Evolutionary conservation across 2,797 vertebrate genomes (phyloP).

Genomic region (Squalus acanthias): DNA sequence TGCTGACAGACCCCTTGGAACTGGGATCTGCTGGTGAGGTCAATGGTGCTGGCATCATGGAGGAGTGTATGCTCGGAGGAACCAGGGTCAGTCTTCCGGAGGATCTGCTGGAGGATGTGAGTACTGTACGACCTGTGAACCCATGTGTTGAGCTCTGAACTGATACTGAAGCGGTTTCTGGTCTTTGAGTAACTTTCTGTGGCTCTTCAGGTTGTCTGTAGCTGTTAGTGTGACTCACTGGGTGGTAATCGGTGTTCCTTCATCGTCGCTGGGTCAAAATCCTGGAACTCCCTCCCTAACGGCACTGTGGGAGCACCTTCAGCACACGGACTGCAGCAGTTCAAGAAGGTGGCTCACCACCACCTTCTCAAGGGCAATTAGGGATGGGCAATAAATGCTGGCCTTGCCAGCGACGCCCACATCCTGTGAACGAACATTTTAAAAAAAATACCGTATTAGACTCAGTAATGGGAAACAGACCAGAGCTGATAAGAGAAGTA

Average conservation of each 20-base stretch:
- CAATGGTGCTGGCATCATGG: slow-evolving; percentile 70
- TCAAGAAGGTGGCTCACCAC: too few relatives aligned
- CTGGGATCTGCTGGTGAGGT: slow-evolving; percentile 67
- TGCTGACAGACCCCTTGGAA: slow-evolving; percentile 82
- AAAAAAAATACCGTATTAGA: too few relatives aligned
- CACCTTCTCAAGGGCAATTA: too few relatives aligned
- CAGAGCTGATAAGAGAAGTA: too few relatives aligned
- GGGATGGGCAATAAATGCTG: too few relatives aligned
- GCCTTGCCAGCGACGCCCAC: too few relatives aligned
- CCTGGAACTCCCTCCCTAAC: too few relatives aligned
- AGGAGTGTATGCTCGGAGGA: slow-evolving; percentile 85
- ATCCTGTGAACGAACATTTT: too few relatives aligned
- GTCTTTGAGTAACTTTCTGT: not conserved
- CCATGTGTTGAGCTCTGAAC: not conserved
- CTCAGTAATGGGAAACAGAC: too few relatives aligned
- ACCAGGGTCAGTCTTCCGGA: slow-evolving; percentile 81
- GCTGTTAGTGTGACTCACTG: not conserved
- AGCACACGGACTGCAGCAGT: too few relatives aligned
- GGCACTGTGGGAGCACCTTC: too few relatives aligned
- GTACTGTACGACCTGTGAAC: slow-evolving; percentile 44
- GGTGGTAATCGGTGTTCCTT: not conserved
- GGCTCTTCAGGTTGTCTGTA: not conserved
- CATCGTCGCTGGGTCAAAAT: too few relatives aligned
- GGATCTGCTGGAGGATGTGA: slow-evolving; percentile 89
- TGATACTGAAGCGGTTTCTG: not conserved